Evolutionary conservation across 2,888 invertebrate species (phyloP), one percentile per base, ranked within the genome.

Genomic region (Notodonta ziczac): DNA sequence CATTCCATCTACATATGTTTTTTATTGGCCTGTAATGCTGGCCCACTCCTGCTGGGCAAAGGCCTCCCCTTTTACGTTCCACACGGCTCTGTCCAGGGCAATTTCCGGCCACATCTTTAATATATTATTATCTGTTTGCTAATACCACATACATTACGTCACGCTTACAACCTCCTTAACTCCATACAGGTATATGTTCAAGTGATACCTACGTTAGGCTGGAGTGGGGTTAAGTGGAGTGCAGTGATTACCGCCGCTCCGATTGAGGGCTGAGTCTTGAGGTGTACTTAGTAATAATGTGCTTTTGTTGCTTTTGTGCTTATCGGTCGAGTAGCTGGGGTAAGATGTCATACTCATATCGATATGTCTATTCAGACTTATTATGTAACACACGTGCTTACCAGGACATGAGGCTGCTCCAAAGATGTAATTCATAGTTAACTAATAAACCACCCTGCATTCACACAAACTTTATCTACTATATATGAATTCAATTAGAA

Each of bases 201-300:
- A 56, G 56, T 44, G 24, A 24, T 24, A 24, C 24, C 24, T 56
- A 56, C 44, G 13, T 54, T 52, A 55, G 12, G 12, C 16, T 55
- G 55, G 40, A 55, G 39, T 55, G 32, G 55, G 55, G 39, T 4
- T 55, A 55, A 55, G 55, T 55, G 55, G 14, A 40, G 35, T 54
- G 14, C 56, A 16, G 44, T 56, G 56, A 56, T 56, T 56, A 44
- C 14, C 16, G 44, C 12, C 24, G 56, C 14, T 56, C n/a, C 39
- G 39, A 44, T 56, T 44, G 44, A 56, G 40, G 40, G 52, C 32
- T 32, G 44, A 12, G 5, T 56, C 44, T 56, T 24, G 24, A 56
- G 56, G 24, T 56, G 44, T 24, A 56, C 56, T 56, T 56, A 55
- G 16, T 13, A 55, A 55, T 55, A 55, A 55, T 55, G 56, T 44